Conservation (phyloP, 2,113 vertebrate genomes). For the Acanthisitta chloris region DNA sequence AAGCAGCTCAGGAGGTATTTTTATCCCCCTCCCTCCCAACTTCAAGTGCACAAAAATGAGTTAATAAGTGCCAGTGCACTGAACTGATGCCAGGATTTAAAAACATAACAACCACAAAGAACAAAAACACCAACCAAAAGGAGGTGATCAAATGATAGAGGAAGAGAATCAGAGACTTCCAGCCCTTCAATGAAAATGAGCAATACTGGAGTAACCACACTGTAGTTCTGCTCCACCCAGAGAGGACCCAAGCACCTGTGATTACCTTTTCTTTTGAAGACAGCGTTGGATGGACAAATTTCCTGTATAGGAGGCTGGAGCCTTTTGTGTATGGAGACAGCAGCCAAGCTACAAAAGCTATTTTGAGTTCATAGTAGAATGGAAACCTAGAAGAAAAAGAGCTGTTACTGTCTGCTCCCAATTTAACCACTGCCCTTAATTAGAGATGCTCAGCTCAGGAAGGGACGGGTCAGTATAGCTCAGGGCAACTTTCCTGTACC, state of each 20-base stretch:
- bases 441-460: background rate
- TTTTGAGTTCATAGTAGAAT: conserved; percentile 99
- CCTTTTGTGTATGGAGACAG: conserved; percentile 98
- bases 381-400: conserved; percentile 86
- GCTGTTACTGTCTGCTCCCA: background rate
- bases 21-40: background rate
- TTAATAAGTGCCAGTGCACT: background rate
- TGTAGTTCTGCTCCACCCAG: background rate
- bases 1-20: conserved; percentile 16
- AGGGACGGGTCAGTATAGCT: background rate
- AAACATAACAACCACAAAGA: background rate
- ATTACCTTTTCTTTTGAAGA: conserved; percentile 99
- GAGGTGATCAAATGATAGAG: background rate
- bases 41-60: background rate
- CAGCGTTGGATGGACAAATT: conserved; percentile 96
- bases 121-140: background rate
- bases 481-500: background rate
- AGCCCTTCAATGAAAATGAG: background rate
- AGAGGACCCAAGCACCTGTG: background rate
- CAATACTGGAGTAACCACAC: background rate
- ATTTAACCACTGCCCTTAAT: background rate
- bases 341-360: conserved; percentile 97
- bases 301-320: conserved; percentile 96
- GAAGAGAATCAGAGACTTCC: background rate
- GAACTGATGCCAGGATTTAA: background rate